Conservation (phyloP, 2,888 invertebrate species). For the Ptilodon capucinus region DNA sequence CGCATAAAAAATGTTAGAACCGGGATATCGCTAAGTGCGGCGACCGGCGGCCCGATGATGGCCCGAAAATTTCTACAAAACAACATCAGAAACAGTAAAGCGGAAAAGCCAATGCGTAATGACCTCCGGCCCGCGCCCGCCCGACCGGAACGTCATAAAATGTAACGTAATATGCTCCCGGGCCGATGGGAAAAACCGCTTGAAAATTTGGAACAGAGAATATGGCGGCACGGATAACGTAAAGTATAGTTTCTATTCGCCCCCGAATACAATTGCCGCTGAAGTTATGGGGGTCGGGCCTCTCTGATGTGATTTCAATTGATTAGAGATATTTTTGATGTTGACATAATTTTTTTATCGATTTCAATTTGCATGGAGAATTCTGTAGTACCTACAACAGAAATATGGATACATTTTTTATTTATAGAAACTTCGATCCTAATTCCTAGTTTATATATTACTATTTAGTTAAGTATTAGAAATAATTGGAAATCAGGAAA, state of each 20-base stretch:
- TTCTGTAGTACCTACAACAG: not conserved
- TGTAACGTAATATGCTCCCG: conserved; percentile 36
- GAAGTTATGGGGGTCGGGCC: not conserved
- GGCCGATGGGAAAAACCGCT: conserved; percentile 27
- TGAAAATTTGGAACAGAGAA: conserved; percentile 20
- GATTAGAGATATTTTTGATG: not conserved
- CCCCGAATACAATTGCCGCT: not conserved
- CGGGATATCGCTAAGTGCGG: conserved; percentile 31
- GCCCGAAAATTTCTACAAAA: conserved; percentile 32
- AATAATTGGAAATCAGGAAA: too few species aligned
- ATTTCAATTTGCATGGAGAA: not conserved
- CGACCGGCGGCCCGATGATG: conserved; percentile 23
- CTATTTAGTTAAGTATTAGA: too few species aligned
- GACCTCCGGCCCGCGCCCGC: conserved; percentile 33
- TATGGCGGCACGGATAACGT: conserved; percentile 10
- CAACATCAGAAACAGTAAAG: conserved; percentile 34
- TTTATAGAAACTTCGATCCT: too few species aligned
- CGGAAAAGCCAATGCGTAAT: conserved; percentile 39
- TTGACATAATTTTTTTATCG: not conserved
- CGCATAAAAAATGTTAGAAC: conserved; percentile 25
- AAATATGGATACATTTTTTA: too few species aligned
- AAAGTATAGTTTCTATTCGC: conserved; percentile 16
- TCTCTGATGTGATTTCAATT: not conserved
- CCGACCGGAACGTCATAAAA: conserved; percentile 43
- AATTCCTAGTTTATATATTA: too few species aligned